A percentile compares a stretch with the other conserved stretches of the same genome.
phyloP scores from a whole-genome alignment of 2,888 invertebrate species.

The Bellardia pandia region DNA sequence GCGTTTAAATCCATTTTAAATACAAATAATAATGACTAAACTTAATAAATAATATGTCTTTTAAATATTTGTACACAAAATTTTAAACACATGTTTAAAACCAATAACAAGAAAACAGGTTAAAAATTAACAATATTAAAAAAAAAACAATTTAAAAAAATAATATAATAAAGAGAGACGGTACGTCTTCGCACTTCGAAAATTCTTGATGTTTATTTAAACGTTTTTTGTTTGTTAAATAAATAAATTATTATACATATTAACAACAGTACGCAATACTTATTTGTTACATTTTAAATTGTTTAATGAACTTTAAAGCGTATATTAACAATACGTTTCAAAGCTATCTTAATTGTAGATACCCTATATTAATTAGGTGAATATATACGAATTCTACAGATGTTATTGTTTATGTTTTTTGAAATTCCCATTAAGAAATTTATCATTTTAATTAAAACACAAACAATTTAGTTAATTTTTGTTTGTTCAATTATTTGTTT shows the following conservation, averaged over 20 bases:
- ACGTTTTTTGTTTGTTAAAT: conserved; percentile 20
- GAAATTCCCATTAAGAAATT: too few species aligned
- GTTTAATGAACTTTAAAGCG: conserved; percentile 20
- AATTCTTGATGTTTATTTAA: conserved; percentile 30
- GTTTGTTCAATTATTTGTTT: too few species aligned
- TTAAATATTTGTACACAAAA: conserved; percentile 10
- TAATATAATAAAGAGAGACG: neutral
- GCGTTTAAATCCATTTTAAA: conserved; percentile 10
- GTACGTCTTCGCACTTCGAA: conserved; percentile 13
- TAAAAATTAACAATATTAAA: conserved; percentile 17
- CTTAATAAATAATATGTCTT: conserved; percentile 33
- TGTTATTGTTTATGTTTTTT: too few species aligned
- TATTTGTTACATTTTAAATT: conserved; percentile 45
- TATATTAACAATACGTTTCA: neutral
- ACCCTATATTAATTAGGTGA: neutral
- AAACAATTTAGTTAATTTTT: too few species aligned
- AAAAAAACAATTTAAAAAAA: neutral
- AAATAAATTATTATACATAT: neutral
- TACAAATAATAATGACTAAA: conserved; percentile 30
- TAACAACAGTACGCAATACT: conserved; percentile 9
- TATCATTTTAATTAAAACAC: too few species aligned
- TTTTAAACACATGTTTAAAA: conserved; percentile 19
- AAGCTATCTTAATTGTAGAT: neutral
- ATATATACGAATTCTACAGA: neutral
- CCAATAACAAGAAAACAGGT: conserved; percentile 19